Evolutionary conservation across 2,888 invertebrate genomes (phyloP), one percentile per base, ranked within the genome.

Genomic region (Acleris laterana): DNA sequence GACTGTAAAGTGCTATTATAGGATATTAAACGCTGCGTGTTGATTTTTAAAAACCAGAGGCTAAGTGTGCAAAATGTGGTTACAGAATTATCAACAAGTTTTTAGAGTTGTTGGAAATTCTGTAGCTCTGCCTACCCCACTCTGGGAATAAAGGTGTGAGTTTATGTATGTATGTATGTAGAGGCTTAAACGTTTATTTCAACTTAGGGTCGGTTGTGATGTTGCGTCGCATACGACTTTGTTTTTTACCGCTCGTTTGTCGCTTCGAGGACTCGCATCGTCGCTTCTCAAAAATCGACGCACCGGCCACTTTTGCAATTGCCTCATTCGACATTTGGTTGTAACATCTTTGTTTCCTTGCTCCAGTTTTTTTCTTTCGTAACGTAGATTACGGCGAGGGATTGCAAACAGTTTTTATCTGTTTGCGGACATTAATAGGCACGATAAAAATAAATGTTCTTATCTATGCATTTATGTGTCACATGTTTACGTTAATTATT

Each of bases 321-420:
- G 25, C 28, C 50, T 28, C 19, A 42, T 51, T 20, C 53, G 49
- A 42, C 25, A 55, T 50, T 55, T 32, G 7, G 2, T 25, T 49
- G 28, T 32, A n/a, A 49, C 51, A 52, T 59, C 50, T 75, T 77
- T 75, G 76, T 83, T 69, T 75, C 84, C 84, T 83, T 79, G 84
- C 71, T 75, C 84, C 70, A 84, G 61, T 76, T 76, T 80, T 32
- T 75, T 83, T 82, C 76, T 82, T 76, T 83, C 78, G 79, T 79
- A 83, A 84, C 74, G 50, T 69, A 79, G 82, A 83, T 82, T 80
- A 82, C 70, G 71, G 73, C 71, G 71, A 62, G 71, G 70, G 72
- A 72, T 77, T 70, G 77, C 75, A 81, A 78, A 82, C 76, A 79
- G 71, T 20, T 20, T 28, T 42, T 72, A 76, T 82, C 80, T 79